phyloP scores from a whole-genome alignment of 92 coral and sea anemone species.

The Diadumene lineata region DNA sequence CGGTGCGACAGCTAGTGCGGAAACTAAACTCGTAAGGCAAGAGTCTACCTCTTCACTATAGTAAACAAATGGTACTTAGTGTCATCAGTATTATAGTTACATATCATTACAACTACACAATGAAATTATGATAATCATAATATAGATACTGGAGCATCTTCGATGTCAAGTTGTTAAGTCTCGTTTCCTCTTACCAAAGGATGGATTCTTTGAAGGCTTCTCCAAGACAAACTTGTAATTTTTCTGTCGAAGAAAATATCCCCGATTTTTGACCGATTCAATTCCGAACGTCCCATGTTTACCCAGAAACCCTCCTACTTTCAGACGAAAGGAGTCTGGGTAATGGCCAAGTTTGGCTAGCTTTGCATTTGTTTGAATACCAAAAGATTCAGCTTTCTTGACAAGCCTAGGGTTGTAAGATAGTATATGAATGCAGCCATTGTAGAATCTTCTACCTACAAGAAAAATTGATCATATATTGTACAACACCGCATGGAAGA shows the following conservation, averaged over 20 bases:
- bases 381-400: constrained; percentile 47
- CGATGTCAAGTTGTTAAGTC: no score
- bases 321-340: constrained; percentile 73
- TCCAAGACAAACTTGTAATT: constrained; percentile 80
- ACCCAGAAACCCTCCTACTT: constrained; percentile 54
- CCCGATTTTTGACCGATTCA: constrained; percentile 66
- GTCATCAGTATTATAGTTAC: no score
- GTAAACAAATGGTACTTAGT: no score
- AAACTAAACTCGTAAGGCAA: no score
- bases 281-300: constrained; percentile 74
- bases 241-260: constrained; percentile 75
- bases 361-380: constrained; percentile 57
- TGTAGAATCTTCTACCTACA: constrained; percentile 15
- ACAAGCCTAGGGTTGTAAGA: constrained; percentile 61
- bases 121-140: no score
- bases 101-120: no score
- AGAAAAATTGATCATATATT: background rate
- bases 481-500: no score
- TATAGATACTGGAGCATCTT: background rate
- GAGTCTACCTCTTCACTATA: no score
- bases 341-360: constrained; percentile 43
- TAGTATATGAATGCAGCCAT: constrained; percentile 54
- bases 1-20: no score
- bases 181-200: constrained; percentile 77
- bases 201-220: constrained; percentile 45